Conservation (phyloP, 2,113 vertebrate genomes). For the Columbina picui region DNA sequence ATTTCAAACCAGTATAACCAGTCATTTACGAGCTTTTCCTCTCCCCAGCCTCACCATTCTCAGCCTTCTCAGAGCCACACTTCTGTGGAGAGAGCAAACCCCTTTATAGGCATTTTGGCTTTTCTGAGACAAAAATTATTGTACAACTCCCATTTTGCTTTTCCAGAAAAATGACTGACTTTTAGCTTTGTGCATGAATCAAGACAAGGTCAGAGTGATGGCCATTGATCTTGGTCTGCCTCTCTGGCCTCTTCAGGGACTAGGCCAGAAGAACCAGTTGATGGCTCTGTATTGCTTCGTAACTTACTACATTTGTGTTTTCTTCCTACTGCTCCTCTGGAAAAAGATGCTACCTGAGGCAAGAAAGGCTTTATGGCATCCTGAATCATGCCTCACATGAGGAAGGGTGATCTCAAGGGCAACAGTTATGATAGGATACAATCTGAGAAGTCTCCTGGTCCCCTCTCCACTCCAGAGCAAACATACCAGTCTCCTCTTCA, state of each 20-base stretch:
- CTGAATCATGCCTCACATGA: background rate
- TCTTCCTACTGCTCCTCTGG: background rate
- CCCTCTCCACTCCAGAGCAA: background rate
- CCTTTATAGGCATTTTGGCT: background rate
- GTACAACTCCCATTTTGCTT: fast-evolving
- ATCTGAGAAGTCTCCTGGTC: background rate
- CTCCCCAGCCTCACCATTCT: background rate
- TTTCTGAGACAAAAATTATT: background rate
- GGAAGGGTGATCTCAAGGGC: background rate
- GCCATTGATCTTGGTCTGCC: background rate
- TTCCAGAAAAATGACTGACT: background rate
- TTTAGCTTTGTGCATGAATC: background rate
- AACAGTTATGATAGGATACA: background rate
- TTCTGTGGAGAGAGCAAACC: background rate
- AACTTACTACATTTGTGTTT: background rate
- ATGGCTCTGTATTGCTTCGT: background rate
- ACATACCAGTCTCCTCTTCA: background rate
- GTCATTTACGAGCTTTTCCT: background rate
- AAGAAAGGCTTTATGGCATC: background rate
- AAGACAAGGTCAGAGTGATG: background rate
- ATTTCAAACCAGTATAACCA: background rate
- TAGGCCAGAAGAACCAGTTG: background rate
- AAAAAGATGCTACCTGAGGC: background rate
- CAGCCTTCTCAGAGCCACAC: background rate
- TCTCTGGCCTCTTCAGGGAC: background rate